Percentiles rank a stretch among this genome's conserved stretches.
Conservation (phyloP, 2,797 vertebrate species). For the Gallinago nigripennis region DNA sequence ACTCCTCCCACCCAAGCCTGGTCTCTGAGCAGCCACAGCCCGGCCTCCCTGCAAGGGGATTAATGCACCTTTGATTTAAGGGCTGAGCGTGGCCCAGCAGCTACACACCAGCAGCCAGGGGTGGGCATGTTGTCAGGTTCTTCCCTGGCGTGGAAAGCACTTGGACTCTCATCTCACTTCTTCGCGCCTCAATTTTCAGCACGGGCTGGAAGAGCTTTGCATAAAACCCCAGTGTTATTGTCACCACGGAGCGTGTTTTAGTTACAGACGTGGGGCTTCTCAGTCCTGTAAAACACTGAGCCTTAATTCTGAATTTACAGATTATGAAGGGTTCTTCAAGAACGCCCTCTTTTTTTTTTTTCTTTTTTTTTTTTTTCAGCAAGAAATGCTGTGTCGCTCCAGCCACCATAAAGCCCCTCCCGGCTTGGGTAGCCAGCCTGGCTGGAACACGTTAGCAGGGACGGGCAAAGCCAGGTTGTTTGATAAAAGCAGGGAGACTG, state of each 20-base stretch:
- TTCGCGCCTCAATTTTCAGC: not conserved
- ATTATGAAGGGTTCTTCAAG: not conserved
- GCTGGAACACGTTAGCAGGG: not conserved
- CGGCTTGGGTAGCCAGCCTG: not conserved
- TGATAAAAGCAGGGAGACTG: not conserved
- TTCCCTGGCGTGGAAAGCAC: not conserved
- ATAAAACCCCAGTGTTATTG: conserved; percentile 3
- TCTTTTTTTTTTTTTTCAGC: not conserved
- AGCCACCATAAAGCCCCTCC: not conserved
- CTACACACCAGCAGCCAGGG: not conserved
- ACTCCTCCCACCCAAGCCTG: not conserved
- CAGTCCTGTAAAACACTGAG: not conserved
- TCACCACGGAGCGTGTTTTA: not conserved
- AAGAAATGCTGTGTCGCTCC: not conserved
- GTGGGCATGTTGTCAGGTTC: not conserved
- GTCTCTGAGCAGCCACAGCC: not conserved
- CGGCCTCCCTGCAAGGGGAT: not conserved
- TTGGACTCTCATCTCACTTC: not conserved
- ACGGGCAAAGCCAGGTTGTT: not conserved
- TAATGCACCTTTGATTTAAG: not conserved
- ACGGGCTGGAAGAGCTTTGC: not conserved
- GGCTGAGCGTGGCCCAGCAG: not conserved
- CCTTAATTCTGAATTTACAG: not conserved
- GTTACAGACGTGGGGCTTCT: not conserved
- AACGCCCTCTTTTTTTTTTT: not conserved